Evolutionary conservation across 2,797 vertebrate genomes (phyloP), one percentile per base, ranked within the genome.

Genomic region (Rhyacichthys aspro): DNA sequence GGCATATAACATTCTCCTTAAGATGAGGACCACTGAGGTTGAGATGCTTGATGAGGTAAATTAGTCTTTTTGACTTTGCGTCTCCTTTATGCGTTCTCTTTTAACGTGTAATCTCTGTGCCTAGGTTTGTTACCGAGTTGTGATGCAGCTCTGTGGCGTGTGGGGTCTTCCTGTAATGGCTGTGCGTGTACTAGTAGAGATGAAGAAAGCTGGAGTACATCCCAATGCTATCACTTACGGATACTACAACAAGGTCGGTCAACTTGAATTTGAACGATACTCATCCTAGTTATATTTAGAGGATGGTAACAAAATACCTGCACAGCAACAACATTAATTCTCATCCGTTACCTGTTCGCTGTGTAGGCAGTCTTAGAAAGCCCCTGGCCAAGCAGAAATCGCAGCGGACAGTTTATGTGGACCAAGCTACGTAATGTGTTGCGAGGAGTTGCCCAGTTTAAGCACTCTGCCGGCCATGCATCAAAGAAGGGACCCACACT

Each of bases 151-250:
- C 57, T 98, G 97, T 59, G 97, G 96, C 10, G 83, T 96, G 59
- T 98, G 95, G 94, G 92, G 93, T 49, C 94, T 96, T 56, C 98
- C 97, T 49, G 96, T 98, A 37, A 91, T 98, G 92, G 98, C 98
- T 1, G 97, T 99, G 50, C 92, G 94, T 78, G 96, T 98, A 59
- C 88, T 98, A 50, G 94, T 97, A 74, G 97, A 99, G 90, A 99
- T 99, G 96, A 98, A 96, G 83, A 96, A 93, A 84, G 95, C 96
- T 46, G 96, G 95, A 60, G 92, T 99, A 56, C 92, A 93, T 11
- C 96, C 96, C 38, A 99, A 99, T 75, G 97, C 97, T 67, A 98
- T 99, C 84, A 99, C 98, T 60, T 99, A 99, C 0, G 97, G 98
- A 81, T 93, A 93, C 74, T 94, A 93, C 84, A 94, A 93, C 78